phyloP scores from a whole-genome alignment of 2,797 vertebrate genomes.

The Rhinatrema bivittatum region DNA sequence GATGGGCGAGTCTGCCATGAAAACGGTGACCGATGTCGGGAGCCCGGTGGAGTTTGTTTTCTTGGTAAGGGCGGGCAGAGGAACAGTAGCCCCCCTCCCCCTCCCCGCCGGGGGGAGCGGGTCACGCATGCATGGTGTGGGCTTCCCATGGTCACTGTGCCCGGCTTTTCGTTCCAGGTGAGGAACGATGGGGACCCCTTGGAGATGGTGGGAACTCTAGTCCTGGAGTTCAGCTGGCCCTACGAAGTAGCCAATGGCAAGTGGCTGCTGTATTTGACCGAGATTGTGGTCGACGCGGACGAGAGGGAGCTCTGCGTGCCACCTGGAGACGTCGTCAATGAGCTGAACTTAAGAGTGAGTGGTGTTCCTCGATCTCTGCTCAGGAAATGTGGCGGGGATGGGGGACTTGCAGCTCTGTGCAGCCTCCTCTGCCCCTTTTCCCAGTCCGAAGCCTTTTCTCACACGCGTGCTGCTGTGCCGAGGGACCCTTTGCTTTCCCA shows the following conservation, averaged over 20 bases:
- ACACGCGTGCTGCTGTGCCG: no score
- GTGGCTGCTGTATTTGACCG: constrained; percentile 91
- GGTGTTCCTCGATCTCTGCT: rapidly evolving
- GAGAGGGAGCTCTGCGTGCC: constrained; percentile 62
- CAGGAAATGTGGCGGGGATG: neutral
- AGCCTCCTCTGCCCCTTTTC: no score
- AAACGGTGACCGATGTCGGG: constrained; percentile 72
- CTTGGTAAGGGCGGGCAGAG: constrained; percentile 59
- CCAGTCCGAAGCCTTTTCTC: no score
- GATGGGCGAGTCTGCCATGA: constrained; percentile 87
- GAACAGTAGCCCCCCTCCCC: constrained; percentile 5
- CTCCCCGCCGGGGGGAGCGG: no score
- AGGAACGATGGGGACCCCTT: constrained; percentile 55
- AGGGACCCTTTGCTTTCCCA: no score
- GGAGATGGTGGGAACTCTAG: constrained; percentile 65
- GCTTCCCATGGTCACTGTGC: constrained; percentile 32
- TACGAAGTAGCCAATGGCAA: constrained; percentile 82
- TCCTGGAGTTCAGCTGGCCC: constrained; percentile 84
- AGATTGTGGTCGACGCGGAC: constrained; percentile 58
- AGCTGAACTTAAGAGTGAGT: constrained; percentile 80
- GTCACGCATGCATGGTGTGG: neutral
- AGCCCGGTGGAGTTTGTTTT: constrained; percentile 77
- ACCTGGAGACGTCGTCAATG: constrained; percentile 65
- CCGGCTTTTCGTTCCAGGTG: constrained; percentile 46
- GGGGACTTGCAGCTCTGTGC: no score